A percentile compares a stretch with the other conserved stretches of the same genome.
These are phyloP conservation scores for Meandrusa payeni DNA, from an alignment of 2,888 invertebrate species.

Conservation along the genomic window DNA sequence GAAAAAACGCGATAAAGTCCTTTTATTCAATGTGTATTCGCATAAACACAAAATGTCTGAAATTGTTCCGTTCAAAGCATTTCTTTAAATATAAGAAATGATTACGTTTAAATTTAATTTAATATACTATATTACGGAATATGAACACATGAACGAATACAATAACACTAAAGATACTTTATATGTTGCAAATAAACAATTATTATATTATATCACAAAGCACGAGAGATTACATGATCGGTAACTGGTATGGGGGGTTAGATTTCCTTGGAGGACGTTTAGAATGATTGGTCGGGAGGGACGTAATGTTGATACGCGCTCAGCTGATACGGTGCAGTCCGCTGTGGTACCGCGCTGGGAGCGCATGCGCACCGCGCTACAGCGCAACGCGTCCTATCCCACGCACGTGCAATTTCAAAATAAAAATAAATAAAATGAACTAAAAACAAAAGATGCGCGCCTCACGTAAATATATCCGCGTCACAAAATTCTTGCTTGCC, in stretches of 20 bases:
- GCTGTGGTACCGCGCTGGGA: conserved; percentile 69
- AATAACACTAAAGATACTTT: too few species aligned
- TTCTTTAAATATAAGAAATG: too few species aligned
- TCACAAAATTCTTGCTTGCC: conserved; percentile 61
- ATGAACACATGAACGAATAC: too few species aligned
- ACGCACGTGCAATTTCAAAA: conserved; percentile 32
- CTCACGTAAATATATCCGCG: conserved; percentile 48
- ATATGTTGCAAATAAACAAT: too few species aligned
- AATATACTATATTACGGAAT: too few species aligned
- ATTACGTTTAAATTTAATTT: too few species aligned
- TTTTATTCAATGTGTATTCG: too few species aligned
- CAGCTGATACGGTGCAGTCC: conserved; percentile 76
- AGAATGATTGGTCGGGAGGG: conserved; percentile 69
- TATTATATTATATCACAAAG: not conserved
- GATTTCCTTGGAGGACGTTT: conserved; percentile 68
- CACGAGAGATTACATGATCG: conserved; percentile 45
- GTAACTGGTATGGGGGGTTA: conserved; percentile 71
- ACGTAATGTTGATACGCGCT: conserved; percentile 75
- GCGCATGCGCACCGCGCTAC: conserved; percentile 51
- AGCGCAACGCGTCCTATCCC: conserved; percentile 40
- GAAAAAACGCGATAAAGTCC: too few species aligned
- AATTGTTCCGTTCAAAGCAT: too few species aligned
- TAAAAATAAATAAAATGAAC: conserved; percentile 27
- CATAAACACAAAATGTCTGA: too few species aligned
- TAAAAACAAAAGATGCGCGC: conserved; percentile 37